These are phyloP conservation scores for Aquatica leii DNA, from an alignment of 2,888 invertebrate species.

Conservation along the genomic window DNA sequence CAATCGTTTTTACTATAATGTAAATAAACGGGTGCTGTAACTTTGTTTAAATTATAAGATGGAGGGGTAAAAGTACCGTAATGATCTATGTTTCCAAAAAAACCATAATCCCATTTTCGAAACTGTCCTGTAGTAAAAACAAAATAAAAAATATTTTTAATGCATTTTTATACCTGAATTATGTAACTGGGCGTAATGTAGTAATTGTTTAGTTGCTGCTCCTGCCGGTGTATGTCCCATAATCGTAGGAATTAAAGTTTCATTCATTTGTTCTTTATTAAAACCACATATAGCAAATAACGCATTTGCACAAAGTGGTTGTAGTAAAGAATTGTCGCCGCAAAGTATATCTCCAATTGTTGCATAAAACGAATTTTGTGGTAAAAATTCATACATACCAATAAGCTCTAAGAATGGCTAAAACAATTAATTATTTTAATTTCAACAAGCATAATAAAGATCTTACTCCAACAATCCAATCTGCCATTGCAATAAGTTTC, in stretches of 20 bases:
- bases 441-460: too few species aligned
- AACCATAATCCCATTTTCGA: constrained; percentile 68
- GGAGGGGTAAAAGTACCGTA: constrained; percentile 55
- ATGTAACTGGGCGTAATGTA: constrained; percentile 43
- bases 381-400: constrained; percentile 70
- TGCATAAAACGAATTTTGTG: constrained; percentile 63
- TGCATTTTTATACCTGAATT: constrained; percentile 28
- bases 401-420: constrained; percentile 60
- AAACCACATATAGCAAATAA: constrained; percentile 72
- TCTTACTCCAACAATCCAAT: constrained; percentile 5
- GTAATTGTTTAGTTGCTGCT: constrained; percentile 39
- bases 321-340: constrained; percentile 64
- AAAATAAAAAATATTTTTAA: not conserved
- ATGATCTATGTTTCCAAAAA: constrained; percentile 36
- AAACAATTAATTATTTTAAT: constrained; percentile 40
- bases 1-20: constrained; percentile 62
- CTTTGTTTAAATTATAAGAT: constrained; percentile 54
- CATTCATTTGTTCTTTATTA: constrained; percentile 65
- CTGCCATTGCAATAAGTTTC: constrained; percentile 22
- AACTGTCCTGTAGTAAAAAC: constrained; percentile 55
- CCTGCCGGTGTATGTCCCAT: constrained; percentile 43
- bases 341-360: constrained; percentile 66
- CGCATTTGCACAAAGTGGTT: constrained; percentile 70
- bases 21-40: constrained; percentile 58
- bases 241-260: constrained; percentile 46